phyloP scores from a whole-genome alignment of 1,140 invertebrate species.

The Bombus difficillimus region DNA sequence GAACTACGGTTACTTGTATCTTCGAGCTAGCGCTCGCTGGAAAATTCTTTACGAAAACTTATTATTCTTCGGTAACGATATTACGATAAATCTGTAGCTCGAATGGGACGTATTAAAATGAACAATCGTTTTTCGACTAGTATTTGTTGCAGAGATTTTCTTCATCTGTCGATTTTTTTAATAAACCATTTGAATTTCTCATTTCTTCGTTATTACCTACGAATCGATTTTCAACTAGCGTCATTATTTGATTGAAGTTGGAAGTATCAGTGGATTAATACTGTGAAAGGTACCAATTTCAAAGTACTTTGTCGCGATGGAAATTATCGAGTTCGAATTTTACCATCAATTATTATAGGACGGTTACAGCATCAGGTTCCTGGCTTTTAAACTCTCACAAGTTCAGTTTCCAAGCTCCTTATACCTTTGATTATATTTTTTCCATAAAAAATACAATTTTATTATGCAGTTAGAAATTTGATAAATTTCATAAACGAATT shows the following conservation, averaged over 20 bases:
- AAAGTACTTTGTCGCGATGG: background rate
- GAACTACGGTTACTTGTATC: slow-evolving; percentile 45
- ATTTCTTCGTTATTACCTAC: too few relatives aligned
- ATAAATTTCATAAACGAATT: background rate
- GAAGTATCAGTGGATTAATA: background rate
- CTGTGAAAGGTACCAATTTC: background rate
- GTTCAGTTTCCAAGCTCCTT: background rate
- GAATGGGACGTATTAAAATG: background rate
- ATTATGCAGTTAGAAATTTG: background rate
- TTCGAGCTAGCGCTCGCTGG: background rate
- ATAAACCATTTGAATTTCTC: too few relatives aligned
- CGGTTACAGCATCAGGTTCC: background rate
- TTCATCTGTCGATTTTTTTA: too few relatives aligned
- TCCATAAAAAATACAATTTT: background rate
- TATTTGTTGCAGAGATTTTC: background rate
- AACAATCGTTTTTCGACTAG: background rate
- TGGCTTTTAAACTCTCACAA: background rate
- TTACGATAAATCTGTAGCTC: slow-evolving; percentile 7
- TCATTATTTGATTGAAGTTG: background rate
- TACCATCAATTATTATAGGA: background rate
- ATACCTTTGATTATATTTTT: too few relatives aligned
- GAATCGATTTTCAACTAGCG: background rate
- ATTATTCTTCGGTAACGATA: background rate
- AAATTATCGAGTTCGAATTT: background rate
- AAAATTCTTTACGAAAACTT: slow-evolving; percentile 34